Evolutionary conservation across 2,797 vertebrate genomes (phyloP).

Genomic region (Streptopelia turtur): DNA sequence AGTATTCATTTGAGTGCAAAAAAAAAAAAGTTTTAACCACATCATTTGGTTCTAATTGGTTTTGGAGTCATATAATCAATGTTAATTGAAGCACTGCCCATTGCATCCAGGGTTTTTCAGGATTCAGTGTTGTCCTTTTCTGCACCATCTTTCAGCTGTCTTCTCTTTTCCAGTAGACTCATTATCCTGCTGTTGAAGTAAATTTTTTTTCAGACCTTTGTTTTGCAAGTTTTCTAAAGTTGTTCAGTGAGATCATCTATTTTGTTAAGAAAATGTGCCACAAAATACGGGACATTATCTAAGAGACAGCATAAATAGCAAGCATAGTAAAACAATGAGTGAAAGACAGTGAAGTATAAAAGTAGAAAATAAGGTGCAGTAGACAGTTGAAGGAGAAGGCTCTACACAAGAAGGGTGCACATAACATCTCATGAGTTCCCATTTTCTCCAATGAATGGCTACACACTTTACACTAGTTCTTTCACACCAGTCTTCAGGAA

Average conservation of each 20-base stretch:
- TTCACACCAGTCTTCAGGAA: background rate
- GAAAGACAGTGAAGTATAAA: background rate
- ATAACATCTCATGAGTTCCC: background rate
- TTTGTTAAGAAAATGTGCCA: background rate
- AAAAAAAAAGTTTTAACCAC: background rate
- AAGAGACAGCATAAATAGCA: background rate
- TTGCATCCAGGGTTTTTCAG: background rate
- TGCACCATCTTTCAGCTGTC: background rate
- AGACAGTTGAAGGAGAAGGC: background rate
- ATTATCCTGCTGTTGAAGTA: background rate
- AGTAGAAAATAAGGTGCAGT: background rate
- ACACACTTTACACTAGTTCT: background rate
- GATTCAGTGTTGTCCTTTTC: background rate
- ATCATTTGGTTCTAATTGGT: background rate
- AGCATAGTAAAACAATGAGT: background rate
- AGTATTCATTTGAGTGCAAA: background rate
- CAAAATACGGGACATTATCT: background rate
- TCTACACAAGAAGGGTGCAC: rapidly evolving
- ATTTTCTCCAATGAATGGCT: background rate
- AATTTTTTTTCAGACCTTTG: background rate
- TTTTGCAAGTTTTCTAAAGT: background rate
- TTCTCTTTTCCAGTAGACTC: background rate
- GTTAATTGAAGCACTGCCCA: background rate
- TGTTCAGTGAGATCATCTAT: background rate
- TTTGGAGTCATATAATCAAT: background rate